Base-by-base conservation (phyloP, 2,888 invertebrate species). In the Tetrapedia diversipes region DNA sequence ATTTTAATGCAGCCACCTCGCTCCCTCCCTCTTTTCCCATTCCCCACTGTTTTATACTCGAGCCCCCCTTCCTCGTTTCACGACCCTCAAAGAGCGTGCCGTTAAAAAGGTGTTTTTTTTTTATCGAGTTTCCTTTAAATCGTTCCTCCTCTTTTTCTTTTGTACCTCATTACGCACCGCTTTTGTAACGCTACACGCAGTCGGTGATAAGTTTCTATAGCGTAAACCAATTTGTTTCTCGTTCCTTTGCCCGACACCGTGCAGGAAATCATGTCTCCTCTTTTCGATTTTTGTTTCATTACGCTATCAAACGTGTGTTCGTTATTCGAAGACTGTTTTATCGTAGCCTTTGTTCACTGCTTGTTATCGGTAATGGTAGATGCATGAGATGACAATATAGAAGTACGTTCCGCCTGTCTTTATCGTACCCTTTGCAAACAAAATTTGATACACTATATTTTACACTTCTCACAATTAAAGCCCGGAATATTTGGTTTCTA, bases 1-100 rank as follows among this genome's bases (percentile, higher is more conserved):
- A 61, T 73, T 73, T 73, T 60, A 70, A 61, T 70, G 61, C 71
- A 54, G 24, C 24, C 27, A 19, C 27, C 27, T 41, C 57, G 39
- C 11, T 11, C 27, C 10, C 11, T 16, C 37, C 2, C 8, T 22
- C 16, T 4, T 16, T 24, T 4, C 19, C 11, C 14, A 0, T 14
- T 3, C 2, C 16, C 0, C 45, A 16, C n/a, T 45, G 29, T 16
- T 39, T 39, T 39, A 39, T 64, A 53, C 27, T 6, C 29, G 11
- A 16, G 1, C 10, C 24, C 4, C 19, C 6, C 39, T 24, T 51
- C 27, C 14, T 27, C 34, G 34, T 19, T 51, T 14, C 61, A n/a
- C 3, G 16, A 6, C 34, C n/a, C 4, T 11, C 16, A 34, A 22
- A 47, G 34, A 34, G 24, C 61, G 47, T 47, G 34, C n/a, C 47